phyloP scores from a whole-genome alignment of 2,113 vertebrate species.

The Xerus inauris region DNA sequence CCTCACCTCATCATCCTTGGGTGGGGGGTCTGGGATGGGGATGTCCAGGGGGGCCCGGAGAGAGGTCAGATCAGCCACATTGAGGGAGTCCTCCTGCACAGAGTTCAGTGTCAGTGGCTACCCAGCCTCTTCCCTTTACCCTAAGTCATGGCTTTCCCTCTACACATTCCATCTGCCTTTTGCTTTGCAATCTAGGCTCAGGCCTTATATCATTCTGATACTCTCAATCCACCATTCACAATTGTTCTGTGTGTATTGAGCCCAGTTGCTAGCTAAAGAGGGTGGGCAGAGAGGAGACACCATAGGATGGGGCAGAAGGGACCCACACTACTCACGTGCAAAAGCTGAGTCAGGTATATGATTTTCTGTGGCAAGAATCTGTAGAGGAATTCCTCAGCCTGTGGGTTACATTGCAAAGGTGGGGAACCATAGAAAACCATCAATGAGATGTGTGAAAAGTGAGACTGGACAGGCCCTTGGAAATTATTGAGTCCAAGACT shows the following conservation, averaged over 20 bases:
- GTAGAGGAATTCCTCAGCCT: conserved; percentile 91
- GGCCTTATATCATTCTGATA: neutral
- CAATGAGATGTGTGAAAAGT: neutral
- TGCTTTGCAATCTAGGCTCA: neutral
- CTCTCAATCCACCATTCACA: neutral
- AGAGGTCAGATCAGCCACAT: conserved; percentile 85
- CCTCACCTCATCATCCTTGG: conserved; percentile 92
- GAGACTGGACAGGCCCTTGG: neutral
- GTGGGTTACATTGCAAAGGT: conserved; percentile 20
- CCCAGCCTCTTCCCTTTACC: neutral
- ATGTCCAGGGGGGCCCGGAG: conserved; percentile 92
- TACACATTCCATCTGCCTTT: neutral
- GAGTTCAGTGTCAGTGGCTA: conserved; percentile 54
- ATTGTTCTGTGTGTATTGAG: neutral
- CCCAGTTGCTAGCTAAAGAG: neutral
- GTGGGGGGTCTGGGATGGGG: conserved; percentile 93
- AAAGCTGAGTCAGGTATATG: conserved; percentile 86
- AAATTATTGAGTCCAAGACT: neutral
- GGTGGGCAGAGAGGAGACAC: neutral
- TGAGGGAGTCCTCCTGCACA: conserved; percentile 88
- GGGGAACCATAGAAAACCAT: conserved; percentile 2
- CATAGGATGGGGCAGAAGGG: neutral
- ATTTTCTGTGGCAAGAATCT: conserved; percentile 90
- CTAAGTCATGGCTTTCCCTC: neutral
- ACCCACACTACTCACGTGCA: conserved; percentile 84